Evolutionary conservation across 1,140 invertebrate species (phyloP), one percentile per base, ranked within the genome.

Genomic region (Psilanteris sp.): DNA sequence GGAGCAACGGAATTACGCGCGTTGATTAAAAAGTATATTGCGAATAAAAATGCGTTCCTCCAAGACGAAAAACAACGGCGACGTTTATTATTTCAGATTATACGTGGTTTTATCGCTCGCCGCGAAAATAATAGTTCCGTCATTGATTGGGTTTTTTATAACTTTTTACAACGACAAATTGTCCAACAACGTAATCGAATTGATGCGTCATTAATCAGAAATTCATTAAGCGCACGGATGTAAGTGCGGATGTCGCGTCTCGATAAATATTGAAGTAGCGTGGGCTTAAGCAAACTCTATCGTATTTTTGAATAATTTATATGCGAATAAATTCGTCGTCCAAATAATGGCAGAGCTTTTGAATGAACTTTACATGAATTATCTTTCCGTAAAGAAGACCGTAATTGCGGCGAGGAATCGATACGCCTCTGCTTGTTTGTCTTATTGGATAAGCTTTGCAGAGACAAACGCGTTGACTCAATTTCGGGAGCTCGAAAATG

Each of bases 231-330:
- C 22, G 22, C 41, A 11, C 39, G 37, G 18, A 46, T 46, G 48
- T 54, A 31, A 52, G 50, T 10, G 31, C 37, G 36, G 27, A 37
- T 29, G 37, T 41, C 62, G 10, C 39, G 50, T 55, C 62, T 67
- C 62, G 29, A 55, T 67, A 67, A 67, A 67, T 55, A 67, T 55
- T 46, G 39, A 24, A 67, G 39, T 24, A 37, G 41, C 31, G 62
- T 11, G 24, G 24, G 14, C n/a, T 39, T 43, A 37, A 55, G 41
- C 36, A 55, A 55, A 46, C 14, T 31, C 50, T 29, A 55, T 37
- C 50, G 44, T 67, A 31, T 55, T 55, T 67, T 67, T 55, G 29
- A 50, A 41, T 67, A 55, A 67, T 67, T 67, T 66, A 66, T 37
- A 55, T n/a, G 37, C 39, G 61, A 44, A 55, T 54, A 54, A 64